phyloP scores from a whole-genome alignment of 2,113 vertebrate species.

The Labeo catla region DNA sequence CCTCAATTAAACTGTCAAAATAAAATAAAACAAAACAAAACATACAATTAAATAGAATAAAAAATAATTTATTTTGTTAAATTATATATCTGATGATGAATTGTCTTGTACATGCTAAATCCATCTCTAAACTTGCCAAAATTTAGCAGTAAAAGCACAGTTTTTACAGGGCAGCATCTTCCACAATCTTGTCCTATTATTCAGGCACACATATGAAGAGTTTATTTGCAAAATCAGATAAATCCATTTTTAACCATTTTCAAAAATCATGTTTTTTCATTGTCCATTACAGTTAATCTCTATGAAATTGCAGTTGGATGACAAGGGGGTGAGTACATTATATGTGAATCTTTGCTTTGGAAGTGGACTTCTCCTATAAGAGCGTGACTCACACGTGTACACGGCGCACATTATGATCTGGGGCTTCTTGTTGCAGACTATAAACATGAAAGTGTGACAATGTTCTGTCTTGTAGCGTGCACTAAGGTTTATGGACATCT shows the following conservation, averaged over 20 bases:
- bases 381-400: neutral
- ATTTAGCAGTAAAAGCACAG: neutral
- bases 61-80: too few species aligned
- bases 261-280: too few species aligned
- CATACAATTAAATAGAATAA: too few species aligned
- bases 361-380: too few species aligned
- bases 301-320: too few species aligned
- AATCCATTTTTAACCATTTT: too few species aligned
- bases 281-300: too few species aligned
- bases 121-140: neutral
- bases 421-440: neutral
- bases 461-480: neutral
- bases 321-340: too few species aligned
- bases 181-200: neutral
- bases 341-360: too few species aligned
- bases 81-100: too few species aligned
- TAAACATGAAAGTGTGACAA: neutral
- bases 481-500: neutral
- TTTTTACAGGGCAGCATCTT: neutral
- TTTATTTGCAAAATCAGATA: too few species aligned
- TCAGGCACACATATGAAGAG: neutral
- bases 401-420: neutral
- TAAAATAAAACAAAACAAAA: too few species aligned
- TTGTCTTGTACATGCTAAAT: neutral
- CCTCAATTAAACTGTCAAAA: neutral